Conservation (phyloP, 2,113 vertebrate genomes). For the Speoplatyrhinus poulsoni region DNA sequence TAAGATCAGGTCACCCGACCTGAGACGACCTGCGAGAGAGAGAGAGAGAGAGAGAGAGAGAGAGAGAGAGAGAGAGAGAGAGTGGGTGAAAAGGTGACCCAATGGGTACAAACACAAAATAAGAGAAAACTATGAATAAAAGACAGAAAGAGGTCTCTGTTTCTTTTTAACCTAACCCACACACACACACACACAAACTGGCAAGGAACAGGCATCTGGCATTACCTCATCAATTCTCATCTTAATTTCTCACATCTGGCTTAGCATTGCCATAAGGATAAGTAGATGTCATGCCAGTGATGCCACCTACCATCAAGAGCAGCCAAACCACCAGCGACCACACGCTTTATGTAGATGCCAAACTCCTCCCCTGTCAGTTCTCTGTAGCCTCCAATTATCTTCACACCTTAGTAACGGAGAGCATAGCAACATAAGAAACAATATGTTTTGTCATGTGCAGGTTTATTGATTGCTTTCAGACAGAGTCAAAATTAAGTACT, state of each 20-base stretch:
- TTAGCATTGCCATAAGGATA: too few relatives aligned
- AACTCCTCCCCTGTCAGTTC: constrained; percentile 83
- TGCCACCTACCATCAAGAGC: constrained; percentile 77
- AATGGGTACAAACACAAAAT: background rate
- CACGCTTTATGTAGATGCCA: constrained; percentile 85
- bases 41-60: constrained; percentile 1
- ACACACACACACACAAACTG: background rate
- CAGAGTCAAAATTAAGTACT: too few relatives aligned
- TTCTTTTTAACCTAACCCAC: background rate
- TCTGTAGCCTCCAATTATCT: constrained; percentile 84
- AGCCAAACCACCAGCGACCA: constrained; percentile 80
- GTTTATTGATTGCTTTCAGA: too few relatives aligned
- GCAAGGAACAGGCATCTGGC: background rate
- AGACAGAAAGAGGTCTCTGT: background rate
- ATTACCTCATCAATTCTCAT: background rate
- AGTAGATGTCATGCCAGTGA: background rate
- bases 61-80: background rate
- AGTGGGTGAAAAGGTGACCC: background rate
- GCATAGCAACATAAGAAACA: too few relatives aligned
- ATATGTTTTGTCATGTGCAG: too few relatives aligned
- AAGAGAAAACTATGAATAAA: background rate
- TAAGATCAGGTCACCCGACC: constrained; percentile 84
- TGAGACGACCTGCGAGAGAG: constrained; percentile 77
- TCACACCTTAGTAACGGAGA: constrained; percentile 74
- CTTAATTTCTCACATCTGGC: too few relatives aligned